phyloP scores from a whole-genome alignment of 1,140 invertebrate species.

The Drosophila erecta region DNA sequence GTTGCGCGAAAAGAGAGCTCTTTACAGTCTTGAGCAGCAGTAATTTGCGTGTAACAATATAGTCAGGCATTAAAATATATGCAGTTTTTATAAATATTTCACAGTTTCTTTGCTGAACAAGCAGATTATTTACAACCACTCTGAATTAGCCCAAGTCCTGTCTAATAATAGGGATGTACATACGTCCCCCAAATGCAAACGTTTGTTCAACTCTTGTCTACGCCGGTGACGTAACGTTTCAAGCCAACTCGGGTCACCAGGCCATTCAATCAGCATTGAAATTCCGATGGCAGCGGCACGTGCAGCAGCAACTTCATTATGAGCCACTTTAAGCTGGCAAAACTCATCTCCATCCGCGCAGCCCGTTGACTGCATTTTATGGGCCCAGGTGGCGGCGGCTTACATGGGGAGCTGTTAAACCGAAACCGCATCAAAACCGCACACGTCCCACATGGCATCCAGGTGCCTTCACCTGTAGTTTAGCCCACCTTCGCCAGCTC shows the following conservation, averaged over 20 bases:
- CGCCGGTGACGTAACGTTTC: too few relatives aligned
- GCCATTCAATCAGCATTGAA: slow-evolving; percentile 61
- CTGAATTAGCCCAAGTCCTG: neutral
- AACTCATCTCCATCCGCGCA: slow-evolving; percentile 45
- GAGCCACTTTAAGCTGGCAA: slow-evolving; percentile 74
- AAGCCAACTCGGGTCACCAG: neutral
- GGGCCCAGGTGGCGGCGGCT: slow-evolving; percentile 36
- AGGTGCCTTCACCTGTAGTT: slow-evolving; percentile 28
- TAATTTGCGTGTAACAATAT: neutral
- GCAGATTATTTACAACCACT: neutral
- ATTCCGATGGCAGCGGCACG: slow-evolving; percentile 37
- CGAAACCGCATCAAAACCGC: slow-evolving; percentile 74
- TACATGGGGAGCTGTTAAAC: slow-evolving; percentile 63
- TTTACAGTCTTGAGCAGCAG: neutral
- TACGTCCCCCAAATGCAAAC: too few relatives aligned
- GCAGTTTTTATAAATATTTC: too few relatives aligned
- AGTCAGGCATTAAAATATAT: too few relatives aligned
- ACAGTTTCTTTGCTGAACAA: neutral
- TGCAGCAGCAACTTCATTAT: slow-evolving; percentile 61
- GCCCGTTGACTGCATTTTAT: slow-evolving; percentile 53
- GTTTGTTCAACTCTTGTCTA: too few relatives aligned
- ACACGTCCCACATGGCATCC: slow-evolving; percentile 77
- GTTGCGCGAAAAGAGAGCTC: neutral
- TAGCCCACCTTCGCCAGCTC: slow-evolving; percentile 1
- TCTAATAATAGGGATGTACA: neutral